Percentiles rank a stretch among this genome's conserved stretches.
phyloP scores from a whole-genome alignment of 2,797 vertebrate species.

The Acanthopagrus latus region DNA sequence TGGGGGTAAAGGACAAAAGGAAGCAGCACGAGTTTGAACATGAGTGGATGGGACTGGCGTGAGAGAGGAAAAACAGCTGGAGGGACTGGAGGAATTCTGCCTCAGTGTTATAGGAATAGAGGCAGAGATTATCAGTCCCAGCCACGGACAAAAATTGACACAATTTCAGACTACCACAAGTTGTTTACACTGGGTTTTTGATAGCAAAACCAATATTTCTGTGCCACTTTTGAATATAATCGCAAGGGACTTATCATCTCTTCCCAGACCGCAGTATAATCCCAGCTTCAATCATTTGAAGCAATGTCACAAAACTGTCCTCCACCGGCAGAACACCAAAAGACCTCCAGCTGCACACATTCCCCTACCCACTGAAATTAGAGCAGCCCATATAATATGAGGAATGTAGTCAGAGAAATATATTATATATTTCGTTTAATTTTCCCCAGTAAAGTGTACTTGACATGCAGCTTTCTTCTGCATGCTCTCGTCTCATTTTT shows the following conservation, averaged over 20 bases:
- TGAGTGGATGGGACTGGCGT: slow-evolving; percentile 5
- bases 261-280: not conserved
- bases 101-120: not conserved
- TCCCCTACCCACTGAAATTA: not conserved
- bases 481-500: slow-evolving; percentile 12
- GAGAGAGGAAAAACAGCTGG: not conserved
- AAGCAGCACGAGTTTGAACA: slow-evolving; percentile 16
- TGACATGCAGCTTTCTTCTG: slow-evolving; percentile 19
- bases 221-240: slow-evolving; percentile 7
- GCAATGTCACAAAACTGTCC: slow-evolving; percentile 24
- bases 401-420: slow-evolving; percentile 2
- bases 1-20: slow-evolving; percentile 7
- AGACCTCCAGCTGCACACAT: slow-evolving; percentile 8
- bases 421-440: not conserved
- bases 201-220: not conserved
- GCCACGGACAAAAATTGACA: not conserved
- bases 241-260: not conserved
- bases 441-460: slow-evolving; percentile 1
- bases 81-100: slow-evolving; percentile 2
- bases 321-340: slow-evolving; percentile 15
- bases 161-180: not conserved
- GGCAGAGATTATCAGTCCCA: slow-evolving; percentile 3
- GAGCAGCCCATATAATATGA: slow-evolving; percentile 5
- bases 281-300: not conserved
- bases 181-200: not conserved